phyloP scores from a whole-genome alignment of 1,140 invertebrate species.

The Aphaenogaster floridana region DNA sequence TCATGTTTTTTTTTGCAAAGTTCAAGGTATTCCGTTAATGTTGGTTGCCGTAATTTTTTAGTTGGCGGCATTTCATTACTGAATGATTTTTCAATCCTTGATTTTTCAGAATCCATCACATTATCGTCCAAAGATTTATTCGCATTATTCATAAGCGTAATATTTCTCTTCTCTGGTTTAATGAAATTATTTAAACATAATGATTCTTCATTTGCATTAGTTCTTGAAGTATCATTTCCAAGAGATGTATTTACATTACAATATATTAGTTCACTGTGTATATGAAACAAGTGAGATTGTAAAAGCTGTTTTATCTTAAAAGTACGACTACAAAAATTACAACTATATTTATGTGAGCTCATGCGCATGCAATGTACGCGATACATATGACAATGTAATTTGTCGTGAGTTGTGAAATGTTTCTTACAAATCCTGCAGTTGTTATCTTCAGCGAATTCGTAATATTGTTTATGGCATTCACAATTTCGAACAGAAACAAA shows the following conservation, averaged over 20 bases:
- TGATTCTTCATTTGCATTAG: neutral
- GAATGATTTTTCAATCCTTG: neutral
- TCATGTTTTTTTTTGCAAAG: neutral
- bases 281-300: slow-evolving; percentile 59
- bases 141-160: neutral
- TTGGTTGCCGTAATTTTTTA: slow-evolving; percentile 58
- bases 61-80: neutral
- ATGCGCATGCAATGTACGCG: neutral
- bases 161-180: slow-evolving; percentile 7
- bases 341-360: neutral
- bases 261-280: slow-evolving; percentile 3
- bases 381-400: neutral
- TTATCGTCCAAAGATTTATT: neutral
- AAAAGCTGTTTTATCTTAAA: neutral
- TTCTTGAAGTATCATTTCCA: neutral
- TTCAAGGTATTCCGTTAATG: slow-evolving; percentile 49
- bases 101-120: neutral
- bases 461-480: neutral
- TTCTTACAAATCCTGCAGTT: neutral
- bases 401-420: neutral
- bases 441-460: neutral
- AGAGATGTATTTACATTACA: neutral
- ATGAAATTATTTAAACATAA: neutral
- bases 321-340: slow-evolving; percentile 1
- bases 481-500: neutral